Percentiles rank a stretch among this genome's conserved stretches.
Conservation (phyloP, 1,140 invertebrate species). For the Microplitis mediator region DNA sequence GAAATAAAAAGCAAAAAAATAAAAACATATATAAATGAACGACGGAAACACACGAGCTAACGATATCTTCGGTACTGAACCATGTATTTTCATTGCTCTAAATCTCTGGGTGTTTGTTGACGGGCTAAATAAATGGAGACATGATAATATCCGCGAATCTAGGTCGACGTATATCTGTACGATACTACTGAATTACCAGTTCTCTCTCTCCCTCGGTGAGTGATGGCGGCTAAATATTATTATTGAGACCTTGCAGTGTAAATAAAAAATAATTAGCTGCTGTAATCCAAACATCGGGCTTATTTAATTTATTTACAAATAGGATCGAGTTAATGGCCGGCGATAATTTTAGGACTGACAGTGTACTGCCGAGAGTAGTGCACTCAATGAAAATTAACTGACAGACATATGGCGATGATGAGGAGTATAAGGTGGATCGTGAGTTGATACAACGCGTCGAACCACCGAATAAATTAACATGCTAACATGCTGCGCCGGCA, state of each 20-base stretch:
- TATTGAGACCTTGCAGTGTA: too few species aligned
- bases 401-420: slow-evolving; percentile 6
- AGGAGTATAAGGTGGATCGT: slow-evolving; percentile 10
- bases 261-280: too few species aligned
- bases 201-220: too few species aligned
- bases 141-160: neutral
- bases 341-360: too few species aligned
- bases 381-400: neutral
- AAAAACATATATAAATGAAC: slow-evolving; percentile 24
- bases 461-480: slow-evolving; percentile 21
- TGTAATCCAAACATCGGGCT: too few species aligned
- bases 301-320: too few species aligned
- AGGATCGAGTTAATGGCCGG: too few species aligned
- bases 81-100: slow-evolving; percentile 23
- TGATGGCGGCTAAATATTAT: too few species aligned
- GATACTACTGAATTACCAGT: too few species aligned
- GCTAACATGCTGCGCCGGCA: slow-evolving; percentile 13
- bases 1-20: slow-evolving; percentile 13
- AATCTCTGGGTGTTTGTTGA: slow-evolving; percentile 25
- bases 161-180: neutral
- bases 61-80: slow-evolving; percentile 25
- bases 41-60: slow-evolving; percentile 39
- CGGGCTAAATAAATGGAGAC: slow-evolving; percentile 26
- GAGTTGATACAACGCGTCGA: slow-evolving; percentile 12
- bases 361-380: too few species aligned